Evolutionary conservation across 2,113 vertebrate genomes (phyloP).

Genomic region (Centropus bengalensis): DNA sequence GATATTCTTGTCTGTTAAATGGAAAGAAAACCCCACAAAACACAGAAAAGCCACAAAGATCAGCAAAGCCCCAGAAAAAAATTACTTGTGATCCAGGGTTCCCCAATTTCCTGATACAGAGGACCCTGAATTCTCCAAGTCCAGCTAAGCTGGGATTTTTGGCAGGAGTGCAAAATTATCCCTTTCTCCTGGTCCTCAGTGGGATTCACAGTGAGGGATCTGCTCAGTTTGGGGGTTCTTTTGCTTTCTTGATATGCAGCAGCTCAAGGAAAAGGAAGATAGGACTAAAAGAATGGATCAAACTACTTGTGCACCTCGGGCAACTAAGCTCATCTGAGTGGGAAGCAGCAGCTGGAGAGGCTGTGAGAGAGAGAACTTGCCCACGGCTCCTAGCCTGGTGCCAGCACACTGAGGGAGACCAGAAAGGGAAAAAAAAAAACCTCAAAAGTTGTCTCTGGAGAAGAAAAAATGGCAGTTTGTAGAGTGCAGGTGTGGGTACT

Average conservation of each 20-base stretch:
- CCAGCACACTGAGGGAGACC: not conserved
- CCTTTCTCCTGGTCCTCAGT: accelerated
- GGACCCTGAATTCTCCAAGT: too few relatives aligned
- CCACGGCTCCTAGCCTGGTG: not conserved
- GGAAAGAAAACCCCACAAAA: too few relatives aligned
- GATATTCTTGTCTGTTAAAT: too few relatives aligned
- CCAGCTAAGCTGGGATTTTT: too few relatives aligned
- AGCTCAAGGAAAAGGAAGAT: not conserved
- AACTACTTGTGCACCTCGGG: accelerated
- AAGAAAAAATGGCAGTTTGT: accelerated
- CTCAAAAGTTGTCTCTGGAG: not conserved
- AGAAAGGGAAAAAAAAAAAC: too few relatives aligned
- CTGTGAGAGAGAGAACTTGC: not conserved
- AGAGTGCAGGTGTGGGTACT: accelerated
- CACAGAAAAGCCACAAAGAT: too few relatives aligned
- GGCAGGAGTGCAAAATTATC: not conserved
- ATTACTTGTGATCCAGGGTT: accelerated
- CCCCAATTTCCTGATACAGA: too few relatives aligned
- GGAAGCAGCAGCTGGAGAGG: not conserved
- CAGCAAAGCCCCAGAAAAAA: not conserved
- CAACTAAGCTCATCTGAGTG: not conserved
- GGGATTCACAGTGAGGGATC: not conserved
- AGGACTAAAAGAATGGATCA: too few relatives aligned
- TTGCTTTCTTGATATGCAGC: not conserved
- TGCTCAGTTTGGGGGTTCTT: not conserved